Evolutionary conservation across 2,888 invertebrate species (phyloP), one percentile per base, ranked within the genome.

Genomic region (Dysmachus trigonus): DNA sequence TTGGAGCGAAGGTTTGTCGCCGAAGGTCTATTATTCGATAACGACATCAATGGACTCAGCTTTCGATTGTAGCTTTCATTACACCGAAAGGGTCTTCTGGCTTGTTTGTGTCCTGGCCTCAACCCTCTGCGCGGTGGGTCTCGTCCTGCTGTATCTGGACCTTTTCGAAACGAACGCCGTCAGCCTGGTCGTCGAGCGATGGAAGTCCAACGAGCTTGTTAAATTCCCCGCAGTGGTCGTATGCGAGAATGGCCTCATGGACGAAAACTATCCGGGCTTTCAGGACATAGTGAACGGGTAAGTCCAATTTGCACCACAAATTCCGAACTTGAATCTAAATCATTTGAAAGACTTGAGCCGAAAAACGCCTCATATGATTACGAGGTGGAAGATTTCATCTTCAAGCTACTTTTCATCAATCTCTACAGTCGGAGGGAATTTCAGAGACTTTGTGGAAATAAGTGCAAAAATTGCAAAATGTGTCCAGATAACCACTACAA

Each of bases 71-170:
- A 79, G 79, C 4, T 47, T 79, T n/a, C 79, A 79, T 79, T 79
- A 38, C 13, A 76, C 76, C 38, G 76, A 76, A 38, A 76, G 38
- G 38, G 7, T 76, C n/a, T 76, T 76, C 22, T 76, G 76, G 76
- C 13, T 33, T 22, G 22, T 35, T 38, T 76, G 76, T 38, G n/a
- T 76, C 18, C 4, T 27, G 33, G 38, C 18, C 33, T 18, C 76
- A 6, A 8, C 76, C 5, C n/a, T 76, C 1, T 76, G 35, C 38
- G 76, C 76, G 18, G n/a, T 18, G 3, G 22, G 22, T 1, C 2
- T 38, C 5, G 22, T 38, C 18, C 33, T 18, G 8, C 18, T n/a
- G 8, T 76, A 76, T 76, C 8, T 41, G 33, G 38, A 76, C 7
- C 22, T 76, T 8, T 76, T 76, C 18, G 76, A 76, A 76, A 76